A percentile compares a stretch with the other conserved stretches of the same genome.
phyloP scores from a whole-genome alignment of 2,113 vertebrate species.

The Oreotragus oreotragus region DNA sequence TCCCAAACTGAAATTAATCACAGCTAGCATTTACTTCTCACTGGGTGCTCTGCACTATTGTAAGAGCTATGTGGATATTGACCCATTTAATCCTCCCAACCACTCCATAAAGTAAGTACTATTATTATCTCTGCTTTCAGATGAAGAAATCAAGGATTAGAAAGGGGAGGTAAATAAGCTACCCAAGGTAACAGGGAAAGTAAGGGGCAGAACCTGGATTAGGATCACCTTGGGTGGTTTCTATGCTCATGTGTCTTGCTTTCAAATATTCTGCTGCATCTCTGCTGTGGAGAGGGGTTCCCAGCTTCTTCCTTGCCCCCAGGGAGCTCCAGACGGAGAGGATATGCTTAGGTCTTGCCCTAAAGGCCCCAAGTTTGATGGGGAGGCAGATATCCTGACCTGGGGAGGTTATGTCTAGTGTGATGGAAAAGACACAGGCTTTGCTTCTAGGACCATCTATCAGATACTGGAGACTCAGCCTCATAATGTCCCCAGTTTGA shows the following conservation, averaged over 20 bases:
- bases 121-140: neutral
- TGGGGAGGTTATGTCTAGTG: neutral
- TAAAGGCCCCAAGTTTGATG: neutral
- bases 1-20: neutral
- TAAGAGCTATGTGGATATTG: neutral
- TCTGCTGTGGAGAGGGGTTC: neutral
- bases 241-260: neutral
- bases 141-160: neutral
- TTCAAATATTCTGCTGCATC: neutral
- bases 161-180: neutral
- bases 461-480: neutral
- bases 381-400: neutral
- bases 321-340: neutral
- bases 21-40: neutral
- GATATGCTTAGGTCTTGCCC: neutral
- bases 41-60: neutral
- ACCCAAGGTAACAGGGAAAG: neutral
- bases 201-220: neutral
- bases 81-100: neutral
- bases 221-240: neutral
- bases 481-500: neutral
- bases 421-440: neutral
- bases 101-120: neutral
- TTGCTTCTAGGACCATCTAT: neutral
- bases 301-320: neutral